Evolutionary conservation across 2,888 invertebrate genomes (phyloP).

Genomic region (Nemotelus pantherinus): DNA sequence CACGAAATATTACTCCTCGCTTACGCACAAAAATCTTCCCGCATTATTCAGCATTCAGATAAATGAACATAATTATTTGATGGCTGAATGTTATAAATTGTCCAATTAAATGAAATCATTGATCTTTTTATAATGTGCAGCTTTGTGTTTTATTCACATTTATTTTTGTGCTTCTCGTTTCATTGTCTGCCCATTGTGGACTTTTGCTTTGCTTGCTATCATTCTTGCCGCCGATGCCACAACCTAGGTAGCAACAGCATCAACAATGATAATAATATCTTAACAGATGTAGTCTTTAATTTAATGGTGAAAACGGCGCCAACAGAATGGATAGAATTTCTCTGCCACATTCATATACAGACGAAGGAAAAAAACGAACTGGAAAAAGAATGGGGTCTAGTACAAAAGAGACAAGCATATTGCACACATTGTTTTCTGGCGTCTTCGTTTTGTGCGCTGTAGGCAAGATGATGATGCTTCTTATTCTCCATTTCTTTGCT

Average conservation of each 20-base stretch:
- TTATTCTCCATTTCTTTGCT: background rate
- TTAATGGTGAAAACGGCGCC: constrained; percentile 41
- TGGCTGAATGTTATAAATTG: constrained; percentile 42
- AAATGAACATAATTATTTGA: constrained; percentile 38
- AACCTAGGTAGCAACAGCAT: background rate
- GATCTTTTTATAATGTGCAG: constrained; percentile 35
- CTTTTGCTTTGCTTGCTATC: background rate
- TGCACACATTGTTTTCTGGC: constrained; percentile 16
- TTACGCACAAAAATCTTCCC: constrained; percentile 7
- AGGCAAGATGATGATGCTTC: background rate
- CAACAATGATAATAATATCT: constrained; percentile 34
- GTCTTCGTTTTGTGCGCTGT: background rate
- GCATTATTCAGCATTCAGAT: constrained; percentile 33
- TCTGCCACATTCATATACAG: background rate
- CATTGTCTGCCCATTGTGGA: constrained; percentile 6
- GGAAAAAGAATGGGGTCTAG: background rate
- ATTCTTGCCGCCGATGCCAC: background rate
- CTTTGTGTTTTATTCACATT: constrained; percentile 29
- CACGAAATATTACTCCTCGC: background rate
- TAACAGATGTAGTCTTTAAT: constrained; percentile 36
- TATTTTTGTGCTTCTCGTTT: constrained; percentile 1
- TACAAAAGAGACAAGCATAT: constrained; percentile 33
- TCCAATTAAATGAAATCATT: constrained; percentile 40
- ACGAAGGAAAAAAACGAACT: background rate
- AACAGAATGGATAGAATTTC: constrained; percentile 31